A percentile compares a stretch with the other conserved stretches of the same genome.
These are phyloP conservation scores for Acanthopleura granulata DNA, from an alignment of 2,888 invertebrate species.

Conservation along the genomic window DNA sequence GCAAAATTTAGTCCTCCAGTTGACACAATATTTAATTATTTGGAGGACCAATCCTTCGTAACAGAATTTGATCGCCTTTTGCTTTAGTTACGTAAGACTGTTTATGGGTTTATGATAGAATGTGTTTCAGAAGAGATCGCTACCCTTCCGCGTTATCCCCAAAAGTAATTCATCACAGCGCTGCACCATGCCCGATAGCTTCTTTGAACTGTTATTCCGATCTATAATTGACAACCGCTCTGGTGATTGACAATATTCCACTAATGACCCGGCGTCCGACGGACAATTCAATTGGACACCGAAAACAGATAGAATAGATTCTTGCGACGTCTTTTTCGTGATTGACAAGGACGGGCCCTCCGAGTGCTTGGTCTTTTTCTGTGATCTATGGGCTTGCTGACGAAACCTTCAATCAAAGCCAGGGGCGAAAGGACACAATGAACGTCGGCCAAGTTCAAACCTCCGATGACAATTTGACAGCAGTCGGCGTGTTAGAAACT, in stretches of 20 bases:
- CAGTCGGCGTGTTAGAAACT: no score
- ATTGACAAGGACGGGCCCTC: no score
- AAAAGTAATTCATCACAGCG: background rate
- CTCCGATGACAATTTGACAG: no score
- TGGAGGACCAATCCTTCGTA: background rate
- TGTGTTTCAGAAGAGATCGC: background rate
- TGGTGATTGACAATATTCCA: conserved; percentile 1
- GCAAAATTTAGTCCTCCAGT: background rate
- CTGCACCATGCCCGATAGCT: background rate
- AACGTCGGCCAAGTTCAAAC: no score
- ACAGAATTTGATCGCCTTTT: conserved; percentile 1
- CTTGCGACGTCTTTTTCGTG: no score
- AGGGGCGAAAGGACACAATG: no score
- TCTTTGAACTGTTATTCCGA: background rate
- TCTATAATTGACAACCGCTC: background rate
- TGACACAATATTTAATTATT: conserved; percentile 10
- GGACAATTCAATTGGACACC: background rate
- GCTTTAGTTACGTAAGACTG: background rate
- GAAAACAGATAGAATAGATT: background rate
- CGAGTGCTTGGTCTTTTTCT: no score
- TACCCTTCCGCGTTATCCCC: no score
- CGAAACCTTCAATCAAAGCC: no score
- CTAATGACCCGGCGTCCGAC: background rate
- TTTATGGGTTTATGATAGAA: conserved; percentile 5
- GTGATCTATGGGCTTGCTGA: no score